Base-by-base conservation (phyloP, 2,113 vertebrate genomes). In the Callorhinus ursinus region DNA sequence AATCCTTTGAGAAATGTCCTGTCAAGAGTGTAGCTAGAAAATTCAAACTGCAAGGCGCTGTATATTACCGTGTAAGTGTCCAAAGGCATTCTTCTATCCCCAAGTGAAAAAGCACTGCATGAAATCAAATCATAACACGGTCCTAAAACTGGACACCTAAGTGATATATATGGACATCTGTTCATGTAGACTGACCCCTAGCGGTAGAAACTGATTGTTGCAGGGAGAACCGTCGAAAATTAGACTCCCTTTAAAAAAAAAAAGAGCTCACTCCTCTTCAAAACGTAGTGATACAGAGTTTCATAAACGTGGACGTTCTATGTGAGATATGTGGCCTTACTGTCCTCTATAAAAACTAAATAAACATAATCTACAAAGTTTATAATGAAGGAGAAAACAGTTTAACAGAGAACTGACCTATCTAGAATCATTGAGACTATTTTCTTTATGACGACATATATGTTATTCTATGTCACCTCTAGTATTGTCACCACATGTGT, bases 1-100 rank as follows among this genome's bases (percentile, higher is more conserved):
- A 97, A 28, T 65, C 95, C 88, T 96, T 77, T 11, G 72, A 98
- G 98, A 98, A 98, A 98, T 98, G 74, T 31, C 9, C 36, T 97
- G 74, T 97, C 95, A 97, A 94, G n/a, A 84, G 6, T 95, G 57
- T 18, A 95, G 36, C 51, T 97, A 97, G 93, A n/a, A 95, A 93
- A 97, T 59, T 24, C 22, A 95, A 94, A 57, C 5, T 22, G 53
- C 15, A 53, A 4, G 0, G 89, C 88, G 33, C 71, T 91, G 1
- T 16, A 51, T 92, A 61, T 71, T 46, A 74, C 81, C 83, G 2
- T 79, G 28, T 0, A 0, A 33, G 6, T 57, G 28, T 91, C 77
- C 16, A 46, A 80, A 24, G 97, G 95, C 36, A 91, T 18, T 36
- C 0, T 63, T 69, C 24, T 72, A 1, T 93, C 51, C 97, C 65